Evolutionary conservation across 2,797 vertebrate genomes (phyloP), one percentile per base, ranked within the genome.

Genomic region (Liparis tanakae): DNA sequence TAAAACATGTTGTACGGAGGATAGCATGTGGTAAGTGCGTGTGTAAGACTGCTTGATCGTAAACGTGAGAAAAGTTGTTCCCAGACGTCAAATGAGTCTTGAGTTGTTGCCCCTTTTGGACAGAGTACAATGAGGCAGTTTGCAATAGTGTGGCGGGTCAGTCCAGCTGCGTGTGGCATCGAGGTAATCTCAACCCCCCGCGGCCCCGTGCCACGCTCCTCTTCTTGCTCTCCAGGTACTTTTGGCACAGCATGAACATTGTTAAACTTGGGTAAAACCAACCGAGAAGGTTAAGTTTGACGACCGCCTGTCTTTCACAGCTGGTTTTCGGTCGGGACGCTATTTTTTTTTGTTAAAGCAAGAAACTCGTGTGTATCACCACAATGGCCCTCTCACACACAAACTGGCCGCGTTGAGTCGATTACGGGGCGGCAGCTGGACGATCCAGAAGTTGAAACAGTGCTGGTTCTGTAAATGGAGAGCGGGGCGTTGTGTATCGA

Each of bases 81-180:
- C 81, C 79, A 85, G 63, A 82, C 64, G 63, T 85, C 62, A 73
- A 54, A 76, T 50, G 13, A 74, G 70, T 78, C 70, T 51, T 60
- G 43, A 79, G 15, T 70, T 80, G 70, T 85, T 82, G 83, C 83
- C 83, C 71, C 84, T 87, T 87, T 78, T 74, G 78, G 88, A 87
- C 83, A 88, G 79, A 74, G 30, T 74, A 72, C 80, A 83, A 87
- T 87, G 83, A 93, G 89, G 90, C 91, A 90, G 89, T 89, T 89
- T 90, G 80, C 30, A 79, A 86, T 22, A 82, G 88, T 89, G 86
- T 91, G 88, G 91, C 85, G 74, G 70, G 72, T 89, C 87, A 88
- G 87, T 89, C 91, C 88, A 88, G 87, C 91, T 92, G 86, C 83
- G 71, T 67, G 86, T 79, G 81, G 85, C 87, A 81, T 18, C 39